Percentiles rank a stretch among this genome's conserved stretches.
Conservation (phyloP, 2,113 vertebrate genomes). For the Phalacrocorax carbo region DNA sequence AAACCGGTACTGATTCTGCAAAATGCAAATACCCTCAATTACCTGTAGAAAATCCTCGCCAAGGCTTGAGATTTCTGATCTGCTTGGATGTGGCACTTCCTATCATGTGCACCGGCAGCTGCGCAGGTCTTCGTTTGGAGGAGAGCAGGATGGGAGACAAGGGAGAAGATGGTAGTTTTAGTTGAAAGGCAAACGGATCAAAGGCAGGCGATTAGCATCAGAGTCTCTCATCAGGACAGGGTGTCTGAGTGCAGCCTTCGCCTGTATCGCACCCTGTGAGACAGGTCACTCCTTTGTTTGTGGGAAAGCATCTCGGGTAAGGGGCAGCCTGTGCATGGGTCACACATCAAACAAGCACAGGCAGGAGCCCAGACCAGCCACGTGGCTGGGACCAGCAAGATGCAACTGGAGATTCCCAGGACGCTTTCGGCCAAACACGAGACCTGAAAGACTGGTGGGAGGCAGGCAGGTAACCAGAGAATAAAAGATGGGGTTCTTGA, state of each 20-base stretch:
- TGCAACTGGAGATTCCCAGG: not conserved
- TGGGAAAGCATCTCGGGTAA: not conserved
- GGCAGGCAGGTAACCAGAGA: not conserved
- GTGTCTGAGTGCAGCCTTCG: not conserved
- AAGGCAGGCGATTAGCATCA: constrained; percentile 35
- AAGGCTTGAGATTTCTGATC: not conserved
- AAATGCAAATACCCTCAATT: not conserved
- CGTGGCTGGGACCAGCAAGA: not conserved
- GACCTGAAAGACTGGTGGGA: not conserved
- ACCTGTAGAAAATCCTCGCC: not conserved
- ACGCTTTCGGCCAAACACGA: not conserved
- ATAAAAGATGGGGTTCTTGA: not conserved
- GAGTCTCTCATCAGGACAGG: not conserved
- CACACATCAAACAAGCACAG: not conserved
- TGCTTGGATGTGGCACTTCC: constrained; percentile 35
- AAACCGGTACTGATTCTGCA: not conserved
- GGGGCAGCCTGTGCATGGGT: not conserved
- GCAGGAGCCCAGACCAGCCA: not conserved
- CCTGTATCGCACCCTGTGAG: not conserved
- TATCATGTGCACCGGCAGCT: not conserved
- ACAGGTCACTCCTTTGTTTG: not conserved
- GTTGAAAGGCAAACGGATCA: constrained; percentile 41
- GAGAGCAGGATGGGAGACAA: not conserved
- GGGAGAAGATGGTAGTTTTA: not conserved
- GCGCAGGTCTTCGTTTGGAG: not conserved